Base-by-base conservation (phyloP, 2,113 vertebrate genomes). In the Toxostoma redivivum region DNA sequence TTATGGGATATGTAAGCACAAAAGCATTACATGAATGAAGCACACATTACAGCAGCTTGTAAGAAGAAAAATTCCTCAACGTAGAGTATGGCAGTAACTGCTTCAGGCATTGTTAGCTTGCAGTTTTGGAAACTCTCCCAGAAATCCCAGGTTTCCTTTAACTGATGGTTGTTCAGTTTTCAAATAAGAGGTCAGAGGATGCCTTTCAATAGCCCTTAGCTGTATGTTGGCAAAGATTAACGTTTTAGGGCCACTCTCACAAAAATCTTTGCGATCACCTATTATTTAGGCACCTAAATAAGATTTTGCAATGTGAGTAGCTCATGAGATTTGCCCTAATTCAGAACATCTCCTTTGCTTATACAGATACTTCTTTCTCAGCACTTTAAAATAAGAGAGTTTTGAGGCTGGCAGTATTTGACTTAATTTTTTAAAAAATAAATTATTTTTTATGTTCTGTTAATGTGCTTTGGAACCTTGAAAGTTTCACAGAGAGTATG, bases 101-200 rank as follows among this genome's bases (percentile, higher is more conserved):
- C 65, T 74, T 83, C 56, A 90, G 69, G 56, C 85, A 74, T 86
- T 88, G 69, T 90, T 81, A 86, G 40, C 48, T 74, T 88, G 48
- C n/a, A 74, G 35, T 90, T 86, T 72, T 95, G 93, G 82, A 83
- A 58, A 31, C 40, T 79, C 74, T 93, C 74, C 64, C 76, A 86
- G 80, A 95, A 95, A 81, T 94, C 47, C 21, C 85, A 71, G 24
- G 24, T 86, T 94, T 93, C 80, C 45, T 76, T 85, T 87, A 56
- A 60, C 23, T 23, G 10, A 6, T 54, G 37, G 19, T 57, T 50
- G 14, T 81, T 93, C 30, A 25, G 22, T 91, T 91, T 85, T 90
- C 50, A 65, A 65, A 85, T 45, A 70, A 37, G 19, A 42, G 35
- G 16, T 87, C 50, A 91, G 62, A 66, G 38, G 27, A 86, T 71